Evolutionary conservation across 1,140 invertebrate genomes (phyloP).

Genomic region (Pogonomyrmex barbatus): DNA sequence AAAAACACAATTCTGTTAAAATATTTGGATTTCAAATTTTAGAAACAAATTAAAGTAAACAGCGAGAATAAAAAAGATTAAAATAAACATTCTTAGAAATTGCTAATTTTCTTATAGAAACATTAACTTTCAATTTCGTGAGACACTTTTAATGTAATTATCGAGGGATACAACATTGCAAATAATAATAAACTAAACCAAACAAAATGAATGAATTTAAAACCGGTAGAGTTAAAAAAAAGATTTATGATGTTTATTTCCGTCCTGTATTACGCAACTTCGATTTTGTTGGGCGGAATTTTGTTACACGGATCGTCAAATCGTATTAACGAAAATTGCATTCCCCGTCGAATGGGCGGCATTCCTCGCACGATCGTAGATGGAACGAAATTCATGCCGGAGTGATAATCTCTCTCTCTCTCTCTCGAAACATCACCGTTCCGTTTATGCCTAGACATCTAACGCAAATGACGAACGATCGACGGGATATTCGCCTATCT

Average conservation of each 20-base stretch:
- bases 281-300: neutral
- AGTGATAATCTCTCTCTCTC: neutral
- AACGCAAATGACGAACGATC: neutral
- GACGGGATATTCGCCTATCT: neutral
- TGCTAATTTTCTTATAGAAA: neutral
- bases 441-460: neutral
- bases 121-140: neutral
- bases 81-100: neutral
- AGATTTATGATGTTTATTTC: neutral
- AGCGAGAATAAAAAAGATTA: neutral
- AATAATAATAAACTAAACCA: neutral
- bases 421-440: neutral
- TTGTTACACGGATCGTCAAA: neutral
- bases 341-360: neutral
- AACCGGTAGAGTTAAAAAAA: neutral
- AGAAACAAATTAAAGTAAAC: neutral
- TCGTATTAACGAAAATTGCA: slow-evolving; percentile 25
- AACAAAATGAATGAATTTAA: neutral
- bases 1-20: neutral
- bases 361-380: neutral
- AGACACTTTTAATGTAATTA: neutral
- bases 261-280: neutral
- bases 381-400: neutral
- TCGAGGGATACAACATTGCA: neutral
- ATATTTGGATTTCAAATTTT: neutral